These are phyloP conservation scores for Cyclina sinensis DNA, from an alignment of 1,140 invertebrate species.

Conservation along the genomic window DNA sequence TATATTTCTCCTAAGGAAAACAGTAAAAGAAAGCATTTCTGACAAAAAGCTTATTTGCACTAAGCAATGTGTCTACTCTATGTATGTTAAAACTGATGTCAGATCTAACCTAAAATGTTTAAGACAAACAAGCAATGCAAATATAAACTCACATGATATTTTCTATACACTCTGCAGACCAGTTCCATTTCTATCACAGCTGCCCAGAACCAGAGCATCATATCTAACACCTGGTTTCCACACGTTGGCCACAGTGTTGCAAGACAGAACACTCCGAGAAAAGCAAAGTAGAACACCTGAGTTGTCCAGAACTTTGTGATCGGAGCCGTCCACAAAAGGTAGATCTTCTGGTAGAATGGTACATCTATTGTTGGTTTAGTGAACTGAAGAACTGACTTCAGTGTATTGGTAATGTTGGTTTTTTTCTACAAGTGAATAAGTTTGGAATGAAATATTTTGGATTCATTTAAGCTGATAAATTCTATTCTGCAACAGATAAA, in stretches of 20 bases:
- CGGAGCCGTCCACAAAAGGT: slow-evolving; percentile 84
- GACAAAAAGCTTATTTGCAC: no score
- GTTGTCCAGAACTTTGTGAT: slow-evolving; percentile 86
- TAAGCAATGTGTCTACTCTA: no score
- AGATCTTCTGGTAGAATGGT: slow-evolving; percentile 80
- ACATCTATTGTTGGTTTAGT: slow-evolving; percentile 10
- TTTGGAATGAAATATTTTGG: no score
- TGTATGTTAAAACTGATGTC: no score
- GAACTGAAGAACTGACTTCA: slow-evolving; percentile 26
- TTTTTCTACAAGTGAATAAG: slow-evolving; percentile 25
- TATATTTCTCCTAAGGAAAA: no score
- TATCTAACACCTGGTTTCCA: slow-evolving; percentile 85
- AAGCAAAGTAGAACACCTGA: slow-evolving; percentile 86
- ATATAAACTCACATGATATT: slow-evolving; percentile 77
- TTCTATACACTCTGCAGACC: slow-evolving; percentile 78
- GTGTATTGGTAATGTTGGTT: not conserved
- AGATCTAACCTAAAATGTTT: no score
- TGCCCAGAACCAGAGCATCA: slow-evolving; percentile 85
- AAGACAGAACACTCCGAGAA: slow-evolving; percentile 85
- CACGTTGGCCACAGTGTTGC: slow-evolving; percentile 86
- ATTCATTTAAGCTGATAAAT: no score
- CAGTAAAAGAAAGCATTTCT: no score
- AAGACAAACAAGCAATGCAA: not conserved
- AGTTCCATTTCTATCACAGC: slow-evolving; percentile 80
- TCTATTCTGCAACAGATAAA: no score